Evolutionary conservation across 64 coral and sea anemone genomes (phyloP).

Genomic region (Actinia equina): DNA sequence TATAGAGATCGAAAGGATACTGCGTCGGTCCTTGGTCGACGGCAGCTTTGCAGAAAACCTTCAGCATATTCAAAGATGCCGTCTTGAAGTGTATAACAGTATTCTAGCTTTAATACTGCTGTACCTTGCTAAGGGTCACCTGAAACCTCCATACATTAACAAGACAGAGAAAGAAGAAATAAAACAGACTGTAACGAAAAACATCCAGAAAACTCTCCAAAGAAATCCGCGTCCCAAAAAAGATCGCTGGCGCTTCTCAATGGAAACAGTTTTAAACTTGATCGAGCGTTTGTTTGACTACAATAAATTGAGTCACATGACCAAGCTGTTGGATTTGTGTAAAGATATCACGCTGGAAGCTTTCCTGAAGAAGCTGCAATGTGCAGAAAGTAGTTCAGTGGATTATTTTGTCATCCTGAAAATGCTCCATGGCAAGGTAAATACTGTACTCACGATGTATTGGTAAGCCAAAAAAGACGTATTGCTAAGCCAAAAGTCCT

Average conservation of each 20-base stretch:
- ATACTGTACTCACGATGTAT: background rate
- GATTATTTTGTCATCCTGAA: background rate
- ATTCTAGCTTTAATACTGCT: background rate
- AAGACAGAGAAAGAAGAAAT: constrained; percentile 4
- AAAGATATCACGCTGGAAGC: background rate
- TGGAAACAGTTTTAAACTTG: background rate
- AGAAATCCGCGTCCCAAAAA: background rate
- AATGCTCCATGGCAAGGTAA: constrained; percentile 20
- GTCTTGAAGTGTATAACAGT: background rate
- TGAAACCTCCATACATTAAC: background rate
- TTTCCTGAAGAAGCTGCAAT: background rate
- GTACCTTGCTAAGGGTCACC: background rate
- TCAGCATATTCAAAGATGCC: background rate
- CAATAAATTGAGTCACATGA: background rate
- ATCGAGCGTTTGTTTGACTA: constrained; percentile 1
- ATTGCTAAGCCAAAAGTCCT: too few relatives aligned
- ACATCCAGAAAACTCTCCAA: background rate
- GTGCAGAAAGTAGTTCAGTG: background rate
- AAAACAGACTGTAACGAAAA: background rate
- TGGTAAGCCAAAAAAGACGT: background rate
- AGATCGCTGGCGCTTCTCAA: background rate
- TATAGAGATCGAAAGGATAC: background rate
- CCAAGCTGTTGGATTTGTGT: background rate
- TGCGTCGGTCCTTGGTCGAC: background rate
- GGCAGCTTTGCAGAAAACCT: background rate